Evolutionary conservation across 2,113 vertebrate genomes (phyloP), one percentile per base, ranked within the genome.

Genomic region (Cinclus mexicanus): DNA sequence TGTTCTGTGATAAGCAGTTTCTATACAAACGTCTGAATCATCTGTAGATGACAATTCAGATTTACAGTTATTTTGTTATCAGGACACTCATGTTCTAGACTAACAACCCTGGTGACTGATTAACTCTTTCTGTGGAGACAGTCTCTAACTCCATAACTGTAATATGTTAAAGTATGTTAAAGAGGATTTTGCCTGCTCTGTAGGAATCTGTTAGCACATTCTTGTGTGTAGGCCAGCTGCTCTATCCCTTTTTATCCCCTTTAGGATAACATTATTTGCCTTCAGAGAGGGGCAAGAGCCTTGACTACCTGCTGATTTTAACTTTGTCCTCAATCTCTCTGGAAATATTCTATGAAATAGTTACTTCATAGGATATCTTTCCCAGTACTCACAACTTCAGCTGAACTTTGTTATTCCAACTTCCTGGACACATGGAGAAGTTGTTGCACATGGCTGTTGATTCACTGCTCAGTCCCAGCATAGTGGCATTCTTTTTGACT

Each of bases 41-140:
- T 95, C 76, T 81, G 65, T 47, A 95, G 94, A 92, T 92, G 95
- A 68, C 69, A 88, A 23, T 94, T 94, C 87, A 96, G 95, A 90
- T 95, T 93, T 96, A 83, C 83, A 89, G 59, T 87, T 93, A 82
- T 93, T 94, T 61, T 93, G 87, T 94, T 97, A 96, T 93, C 85
- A 50, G 85, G 67, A 80, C 52, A 85, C 56, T 90, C 28, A 44
- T 78, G 60, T 95, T 96, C 87, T 91, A 84, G 84, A 55, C 82
- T 96, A 89, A 83, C 93, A 93, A 63, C 22, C 20, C 60, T 74
- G 49, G 41, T 74, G 92, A 80, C 91, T 80, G 72, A 80, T 92
- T 95, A 94, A 94, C 86, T 33, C 65, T 88, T 97, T 96, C 59
- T 87, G 47, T 57, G 69, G 44, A 79, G 53, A 64, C 11, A 3